Percentiles rank a stretch among this genome's conserved stretches.
phyloP scores from a whole-genome alignment of 2,113 vertebrate species.

The Pterophyllum scalare region DNA sequence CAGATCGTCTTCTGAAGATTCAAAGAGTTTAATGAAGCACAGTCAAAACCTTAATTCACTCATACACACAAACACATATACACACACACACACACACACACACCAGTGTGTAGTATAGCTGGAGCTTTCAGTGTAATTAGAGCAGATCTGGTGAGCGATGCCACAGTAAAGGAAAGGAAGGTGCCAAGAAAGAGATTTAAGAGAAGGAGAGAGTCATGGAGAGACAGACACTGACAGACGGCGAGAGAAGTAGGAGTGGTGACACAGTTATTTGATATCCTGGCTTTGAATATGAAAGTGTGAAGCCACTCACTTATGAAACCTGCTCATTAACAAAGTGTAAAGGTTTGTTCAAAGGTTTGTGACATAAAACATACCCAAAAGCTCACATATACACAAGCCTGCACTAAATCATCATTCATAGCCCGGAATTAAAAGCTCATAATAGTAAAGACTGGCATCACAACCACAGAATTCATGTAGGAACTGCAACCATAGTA shows the following conservation, averaged over 20 bases:
- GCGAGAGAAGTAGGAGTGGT: neutral
- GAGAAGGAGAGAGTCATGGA: neutral
- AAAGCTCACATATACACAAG: neutral
- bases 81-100: constrained; percentile 9
- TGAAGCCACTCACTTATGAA: constrained; percentile 21
- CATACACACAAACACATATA: constrained; percentile 5
- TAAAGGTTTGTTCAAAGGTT: neutral
- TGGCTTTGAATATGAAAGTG: constrained; percentile 31
- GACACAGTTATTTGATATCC: constrained; percentile 29
- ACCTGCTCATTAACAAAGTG: neutral
- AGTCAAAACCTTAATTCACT: constrained; percentile 23
- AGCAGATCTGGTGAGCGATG: constrained; percentile 18
- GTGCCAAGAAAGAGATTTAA: constrained; percentile 38
- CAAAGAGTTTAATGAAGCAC: constrained; percentile 42
- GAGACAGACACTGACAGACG: neutral
- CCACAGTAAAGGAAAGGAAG: constrained; percentile 16
- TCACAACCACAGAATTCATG: constrained; percentile 8
- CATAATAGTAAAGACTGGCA: neutral
- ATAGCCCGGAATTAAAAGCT: neutral
- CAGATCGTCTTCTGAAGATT: constrained; percentile 41
- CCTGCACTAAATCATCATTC: neutral
- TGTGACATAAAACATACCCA: neutral
- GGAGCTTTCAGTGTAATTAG: constrained; percentile 42
- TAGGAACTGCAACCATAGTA: neutral
- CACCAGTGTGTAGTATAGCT: constrained; percentile 18